These are phyloP conservation scores for Acanthosepion esculentum DNA, from an alignment of 2,888 invertebrate species.

Conservation along the genomic window DNA sequence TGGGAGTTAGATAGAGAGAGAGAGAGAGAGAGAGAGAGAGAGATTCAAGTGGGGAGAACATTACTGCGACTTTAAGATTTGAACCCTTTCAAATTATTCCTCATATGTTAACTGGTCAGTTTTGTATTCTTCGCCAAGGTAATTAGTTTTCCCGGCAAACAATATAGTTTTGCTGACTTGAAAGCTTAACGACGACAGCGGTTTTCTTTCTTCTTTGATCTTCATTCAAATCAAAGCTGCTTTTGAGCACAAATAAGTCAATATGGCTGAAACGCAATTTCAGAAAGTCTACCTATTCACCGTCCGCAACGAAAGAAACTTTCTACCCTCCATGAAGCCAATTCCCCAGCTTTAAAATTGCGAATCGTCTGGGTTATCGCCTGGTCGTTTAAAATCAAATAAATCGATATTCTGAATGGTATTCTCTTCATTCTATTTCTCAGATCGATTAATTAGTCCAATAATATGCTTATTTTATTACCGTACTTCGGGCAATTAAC, in stretches of 20 bases:
- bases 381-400: slow-evolving; percentile 17
- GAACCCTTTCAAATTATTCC: too few relatives aligned
- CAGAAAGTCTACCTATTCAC: neutral
- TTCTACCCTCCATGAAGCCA: neutral
- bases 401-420: neutral
- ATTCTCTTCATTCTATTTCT: neutral
- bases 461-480: neutral
- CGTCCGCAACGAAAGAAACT: neutral
- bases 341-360: neutral
- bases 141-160: too few relatives aligned
- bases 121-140: too few relatives aligned
- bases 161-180: too few relatives aligned
- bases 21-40: neutral
- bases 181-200: too few relatives aligned
- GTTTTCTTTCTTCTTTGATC: too few relatives aligned
- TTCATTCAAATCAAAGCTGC: too few relatives aligned
- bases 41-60: neutral
- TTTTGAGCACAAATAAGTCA: too few relatives aligned
- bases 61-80: too few relatives aligned
- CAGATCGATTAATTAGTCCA: neutral
- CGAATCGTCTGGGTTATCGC: neutral
- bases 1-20: neutral
- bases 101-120: too few relatives aligned
- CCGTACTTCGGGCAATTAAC: too few relatives aligned
- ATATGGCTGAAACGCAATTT: too few relatives aligned